Percentiles rank a stretch among this genome's conserved stretches.
phyloP scores from a whole-genome alignment of 2,113 vertebrate species.

The Crotophaga sulcirostris region DNA sequence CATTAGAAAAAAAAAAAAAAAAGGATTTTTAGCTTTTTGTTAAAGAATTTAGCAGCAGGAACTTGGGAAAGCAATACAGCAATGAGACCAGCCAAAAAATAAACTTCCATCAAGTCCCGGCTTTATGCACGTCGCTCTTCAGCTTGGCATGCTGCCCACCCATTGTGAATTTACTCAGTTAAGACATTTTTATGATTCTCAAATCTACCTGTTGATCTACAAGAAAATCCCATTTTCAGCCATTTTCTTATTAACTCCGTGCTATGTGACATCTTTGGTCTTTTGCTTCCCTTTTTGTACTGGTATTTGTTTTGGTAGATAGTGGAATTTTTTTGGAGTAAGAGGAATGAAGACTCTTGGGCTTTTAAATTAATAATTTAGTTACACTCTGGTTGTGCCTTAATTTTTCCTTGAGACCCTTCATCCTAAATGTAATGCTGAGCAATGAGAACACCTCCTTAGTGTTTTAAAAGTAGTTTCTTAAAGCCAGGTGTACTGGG shows the following conservation, averaged over 20 bases:
- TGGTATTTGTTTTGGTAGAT: neutral
- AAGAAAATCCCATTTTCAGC: neutral
- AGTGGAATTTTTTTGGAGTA: neutral
- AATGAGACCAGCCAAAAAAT: neutral
- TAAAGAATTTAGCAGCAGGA: neutral
- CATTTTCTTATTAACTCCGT: neutral
- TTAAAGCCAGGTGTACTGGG: neutral
- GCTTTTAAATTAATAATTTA: neutral
- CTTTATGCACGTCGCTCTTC: neutral
- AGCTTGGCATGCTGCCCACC: neutral
- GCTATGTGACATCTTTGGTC: neutral
- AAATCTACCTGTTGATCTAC: neutral
- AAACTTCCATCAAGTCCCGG: neutral
- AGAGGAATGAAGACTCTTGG: neutral
- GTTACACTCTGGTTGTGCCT: neutral
- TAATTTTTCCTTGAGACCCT: neutral
- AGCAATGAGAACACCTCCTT: neutral
- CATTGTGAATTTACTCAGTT: neutral
- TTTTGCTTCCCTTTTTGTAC: neutral
- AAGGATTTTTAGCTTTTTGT: neutral
- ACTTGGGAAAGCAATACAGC: neutral
- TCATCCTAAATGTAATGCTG: neutral
- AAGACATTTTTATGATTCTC: neutral
- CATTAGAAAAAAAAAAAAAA: neutral
- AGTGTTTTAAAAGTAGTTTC: neutral